Evolutionary conservation across 2,113 vertebrate genomes (phyloP), one percentile per base, ranked within the genome.

Genomic region (Haplochromis burtoni): DNA sequence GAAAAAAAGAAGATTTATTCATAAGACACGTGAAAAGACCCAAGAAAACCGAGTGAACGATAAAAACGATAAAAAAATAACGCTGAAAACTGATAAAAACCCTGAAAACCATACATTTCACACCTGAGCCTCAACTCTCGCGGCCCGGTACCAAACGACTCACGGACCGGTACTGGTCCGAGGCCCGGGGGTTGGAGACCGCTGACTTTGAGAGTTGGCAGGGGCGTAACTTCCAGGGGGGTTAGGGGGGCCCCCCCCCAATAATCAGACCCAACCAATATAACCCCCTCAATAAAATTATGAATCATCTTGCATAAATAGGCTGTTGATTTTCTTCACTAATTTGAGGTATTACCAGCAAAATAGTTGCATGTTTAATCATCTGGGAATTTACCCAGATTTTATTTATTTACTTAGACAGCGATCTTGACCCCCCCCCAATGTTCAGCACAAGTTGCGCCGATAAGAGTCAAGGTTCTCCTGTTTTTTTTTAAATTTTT

Each of bases 41-140:
- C 1, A 55, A 0, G 53, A 55, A 13, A 55, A 55, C 53, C 0
- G 4, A 55, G 53, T 55, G 13, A 24, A 55, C 0, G 6, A 55
- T 55, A 55, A 55, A 55, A 55, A 55, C 2, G 6, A 24, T 55
- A 55, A 24, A 11, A 55, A 24, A 55, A 55, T 24, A 24, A 55
- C 1, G 4, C 21, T 55, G 54, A 55, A 55, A 26, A 55, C 53
- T 3, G 2, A n/a, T 53, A 53, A 53, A 53, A 53, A 6, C 3
- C 51, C 51, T 6, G 19, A 53, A 53, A 53, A 21, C 51, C 10
- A 2, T 21, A 11, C 51, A 53, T 53, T 51, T 53, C n/a, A 11
- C 2, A 53, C 1, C 51, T 54, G 51, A 53, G 51, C 51, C n/a
- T 53, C 51, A 53, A 53, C n/a, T 53, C 51, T 53, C 51, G 10